A percentile compares a stretch with the other conserved stretches of the same genome.
Evolutionary conservation across 2,113 vertebrate genomes (phyloP).

Genomic region (Archilochus colubris): DNA sequence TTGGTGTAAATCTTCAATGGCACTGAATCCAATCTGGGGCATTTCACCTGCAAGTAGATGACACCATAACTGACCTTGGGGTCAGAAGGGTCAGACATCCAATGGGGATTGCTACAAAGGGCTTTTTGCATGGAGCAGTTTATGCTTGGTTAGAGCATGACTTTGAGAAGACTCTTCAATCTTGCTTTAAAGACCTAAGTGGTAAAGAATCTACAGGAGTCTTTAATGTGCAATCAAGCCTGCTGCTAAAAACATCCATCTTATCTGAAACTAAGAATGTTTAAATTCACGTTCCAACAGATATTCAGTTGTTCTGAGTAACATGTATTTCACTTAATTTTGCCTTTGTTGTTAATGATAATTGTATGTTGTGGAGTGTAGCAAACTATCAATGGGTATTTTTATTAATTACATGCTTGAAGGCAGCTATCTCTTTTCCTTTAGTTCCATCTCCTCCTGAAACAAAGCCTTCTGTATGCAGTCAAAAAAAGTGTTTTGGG

Average conservation of each 20-base stretch:
- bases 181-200: neutral
- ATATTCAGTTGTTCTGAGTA: neutral
- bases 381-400: neutral
- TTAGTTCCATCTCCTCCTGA: slow-evolving; percentile 1
- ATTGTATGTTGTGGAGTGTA: neutral
- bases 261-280: neutral
- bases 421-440: neutral
- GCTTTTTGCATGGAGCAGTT: neutral
- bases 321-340: slow-evolving; percentile 1
- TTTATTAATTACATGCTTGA: neutral
- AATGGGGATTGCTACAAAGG: neutral
- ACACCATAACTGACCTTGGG: neutral
- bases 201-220: neutral
- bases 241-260: neutral
- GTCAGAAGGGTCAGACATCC: neutral
- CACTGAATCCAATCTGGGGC: neutral
- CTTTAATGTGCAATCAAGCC: neutral
- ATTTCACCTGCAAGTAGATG: neutral
- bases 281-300: neutral
- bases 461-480: slow-evolving; percentile 31
- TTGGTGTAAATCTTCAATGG: neutral
- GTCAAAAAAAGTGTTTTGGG: neutral
- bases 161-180: neutral
- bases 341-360: neutral
- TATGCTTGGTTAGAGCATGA: neutral